Evolutionary conservation across 92 coral and sea anemone genomes (phyloP), one percentile per base, ranked within the genome.

Genomic region (Siderastrea radians): DNA sequence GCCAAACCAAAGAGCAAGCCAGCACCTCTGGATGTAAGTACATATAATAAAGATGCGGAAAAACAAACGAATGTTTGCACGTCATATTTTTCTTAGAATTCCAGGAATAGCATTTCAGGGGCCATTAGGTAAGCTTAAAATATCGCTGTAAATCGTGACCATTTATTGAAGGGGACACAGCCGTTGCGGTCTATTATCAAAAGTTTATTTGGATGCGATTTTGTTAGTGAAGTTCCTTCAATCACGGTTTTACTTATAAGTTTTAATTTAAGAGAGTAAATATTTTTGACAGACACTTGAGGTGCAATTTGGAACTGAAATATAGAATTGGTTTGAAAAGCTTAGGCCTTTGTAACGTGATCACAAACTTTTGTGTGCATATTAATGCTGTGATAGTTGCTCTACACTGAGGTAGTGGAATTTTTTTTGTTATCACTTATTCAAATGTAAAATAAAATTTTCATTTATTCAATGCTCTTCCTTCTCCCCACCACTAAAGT

Each of bases 11-110:
- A 94, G 88, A 66, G 78, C 47, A 98, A 93, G 75, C 99, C 95
- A n/a, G 96, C 95, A 47, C 98, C 98, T 26, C 66, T 98, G 72
- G 99, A 95, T 70, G 99, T 96, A 77, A 93, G 98, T 93, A 17
- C 38, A 26, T 26, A 11, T 49, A 53, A 67, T 76, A 4, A 8
- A 55, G 3, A 17, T 38, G 38, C 82, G 69, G 61, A 62, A 74
- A 90, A 66, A 10, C n/a, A 43, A 9, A 19, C 13, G 46, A n/a
- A 6, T n/a, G 66, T 61, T 1, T 48, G 55, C 12, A 74, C 48
- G 61, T 50, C 75, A 11, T 50, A 19, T 60, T 16, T 6, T 5
- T 64, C 63, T 71, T 63, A 14, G 19, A 83, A 84, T 84, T 84
- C 73, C 87, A 63, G 73, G 70, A 83, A 83, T 73, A 58, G 16